Conservation (phyloP, 1,140 invertebrate species). For the Orussus abietinus region DNA sequence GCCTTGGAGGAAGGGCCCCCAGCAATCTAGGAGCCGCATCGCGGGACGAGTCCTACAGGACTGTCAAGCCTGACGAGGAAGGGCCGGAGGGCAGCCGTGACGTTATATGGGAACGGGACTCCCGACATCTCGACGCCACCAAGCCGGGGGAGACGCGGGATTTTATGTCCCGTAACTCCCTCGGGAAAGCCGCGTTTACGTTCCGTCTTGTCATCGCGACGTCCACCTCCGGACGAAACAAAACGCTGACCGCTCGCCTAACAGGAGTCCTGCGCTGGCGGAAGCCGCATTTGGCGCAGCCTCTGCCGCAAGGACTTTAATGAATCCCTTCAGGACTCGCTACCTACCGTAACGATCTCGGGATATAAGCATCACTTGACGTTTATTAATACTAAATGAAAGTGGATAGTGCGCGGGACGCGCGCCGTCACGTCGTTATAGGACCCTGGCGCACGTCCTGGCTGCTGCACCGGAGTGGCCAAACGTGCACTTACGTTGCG, state of each 20-base stretch:
- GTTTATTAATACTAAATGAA: no score
- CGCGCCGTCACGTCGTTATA: no score
- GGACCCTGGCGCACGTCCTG: no score
- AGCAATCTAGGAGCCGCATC: slow-evolving; percentile 13
- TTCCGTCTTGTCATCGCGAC: slow-evolving; percentile 48
- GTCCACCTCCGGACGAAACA: slow-evolving; percentile 48
- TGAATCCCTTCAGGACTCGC: no score
- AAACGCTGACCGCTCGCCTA: slow-evolving; percentile 33
- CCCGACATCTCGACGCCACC: slow-evolving; percentile 49
- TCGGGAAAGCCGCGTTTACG: slow-evolving; percentile 43
- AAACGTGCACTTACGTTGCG: no score
- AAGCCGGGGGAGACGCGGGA: slow-evolving; percentile 37
- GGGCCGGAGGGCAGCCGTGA: slow-evolving; percentile 6
- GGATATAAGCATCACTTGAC: no score
- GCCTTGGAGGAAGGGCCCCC: slow-evolving; percentile 8
- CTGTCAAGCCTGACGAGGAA: slow-evolving; percentile 41
- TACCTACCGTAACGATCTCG: no score
- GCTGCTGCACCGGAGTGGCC: no score
- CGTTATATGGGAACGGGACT: slow-evolving; percentile 30
- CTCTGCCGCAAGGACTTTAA: no score
- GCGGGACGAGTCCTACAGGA: slow-evolving; percentile 31
- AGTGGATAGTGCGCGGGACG: no score
- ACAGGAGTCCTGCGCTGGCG: slow-evolving; percentile 14
- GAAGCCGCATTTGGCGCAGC: no score
- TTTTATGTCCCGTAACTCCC: slow-evolving; percentile 53